Evolutionary conservation across 2,797 vertebrate species (phyloP).

Genomic region (Tadarida brasiliensis): DNA sequence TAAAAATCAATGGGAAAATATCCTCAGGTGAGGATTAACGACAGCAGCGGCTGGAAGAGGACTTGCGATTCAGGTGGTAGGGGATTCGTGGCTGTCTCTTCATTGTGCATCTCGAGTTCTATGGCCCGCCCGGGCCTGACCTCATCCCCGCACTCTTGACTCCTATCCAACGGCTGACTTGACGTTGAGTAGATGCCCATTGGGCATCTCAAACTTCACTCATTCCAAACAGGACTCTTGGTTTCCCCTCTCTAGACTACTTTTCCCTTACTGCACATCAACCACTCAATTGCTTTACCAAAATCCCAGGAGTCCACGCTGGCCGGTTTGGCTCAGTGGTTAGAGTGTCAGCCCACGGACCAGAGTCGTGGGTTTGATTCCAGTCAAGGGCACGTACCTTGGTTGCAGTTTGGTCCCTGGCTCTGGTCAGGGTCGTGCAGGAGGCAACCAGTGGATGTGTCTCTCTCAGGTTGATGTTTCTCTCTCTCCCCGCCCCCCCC

Average conservation of each 20-base stretch:
- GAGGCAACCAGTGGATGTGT: no score
- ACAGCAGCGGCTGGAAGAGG: no score
- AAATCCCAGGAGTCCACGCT: neutral
- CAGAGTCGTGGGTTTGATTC: no score
- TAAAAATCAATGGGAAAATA: no score
- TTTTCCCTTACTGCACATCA: neutral
- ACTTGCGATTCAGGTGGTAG: neutral
- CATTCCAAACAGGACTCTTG: neutral
- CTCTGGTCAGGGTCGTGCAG: no score
- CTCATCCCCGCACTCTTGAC: neutral
- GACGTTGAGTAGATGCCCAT: neutral
- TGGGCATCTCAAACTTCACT: neutral
- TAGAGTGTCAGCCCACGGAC: no score
- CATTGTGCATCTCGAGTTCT: neutral
- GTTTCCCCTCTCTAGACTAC: neutral
- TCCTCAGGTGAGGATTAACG: no score
- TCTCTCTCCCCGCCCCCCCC: no score
- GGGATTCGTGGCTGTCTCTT: neutral
- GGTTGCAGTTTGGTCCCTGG: no score
- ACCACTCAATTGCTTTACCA: neutral
- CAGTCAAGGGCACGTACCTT: no score
- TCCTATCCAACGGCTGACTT: neutral
- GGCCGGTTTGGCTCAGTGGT: no score
- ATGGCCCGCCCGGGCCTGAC: neutral
- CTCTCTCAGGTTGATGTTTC: no score